Conservation (phyloP, 2,797 vertebrate species). For the Amniataba percoides region DNA sequence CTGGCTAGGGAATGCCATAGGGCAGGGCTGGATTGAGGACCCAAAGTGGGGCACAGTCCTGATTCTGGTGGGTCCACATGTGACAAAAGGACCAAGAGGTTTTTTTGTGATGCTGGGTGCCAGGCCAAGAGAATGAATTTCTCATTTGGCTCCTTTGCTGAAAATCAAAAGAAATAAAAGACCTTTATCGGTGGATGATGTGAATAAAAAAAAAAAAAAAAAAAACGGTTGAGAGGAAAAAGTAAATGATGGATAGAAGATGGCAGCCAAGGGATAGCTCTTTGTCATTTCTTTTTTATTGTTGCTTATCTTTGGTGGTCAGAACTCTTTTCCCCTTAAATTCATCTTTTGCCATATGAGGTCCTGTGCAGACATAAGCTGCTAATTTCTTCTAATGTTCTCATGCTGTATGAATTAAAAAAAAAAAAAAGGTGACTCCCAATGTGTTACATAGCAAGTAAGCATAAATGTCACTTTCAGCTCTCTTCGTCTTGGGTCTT, state of each 20-base stretch:
- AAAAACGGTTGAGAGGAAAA: constrained; percentile 7
- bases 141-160: constrained; percentile 51
- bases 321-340: not conserved
- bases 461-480: constrained; percentile 88
- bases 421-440: constrained; percentile 33
- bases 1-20: constrained; percentile 67
- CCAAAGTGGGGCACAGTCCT: constrained; percentile 43
- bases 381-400: constrained; percentile 23
- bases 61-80: constrained; percentile 64
- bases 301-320: constrained; percentile 13
- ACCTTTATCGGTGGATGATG: constrained; percentile 7
- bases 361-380: constrained; percentile 12
- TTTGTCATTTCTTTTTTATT: not conserved
- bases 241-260: constrained; percentile 45
- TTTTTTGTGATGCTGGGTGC: constrained; percentile 42
- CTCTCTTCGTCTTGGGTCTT: constrained; percentile 89
- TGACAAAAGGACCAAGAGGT: constrained; percentile 50
- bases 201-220: constrained; percentile 15
- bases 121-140: constrained; percentile 54
- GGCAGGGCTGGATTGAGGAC: constrained; percentile 51
- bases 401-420: constrained; percentile 37
- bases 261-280: constrained; percentile 15
- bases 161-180: constrained; percentile 58
- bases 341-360: constrained; percentile 13
- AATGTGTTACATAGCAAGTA: constrained; percentile 78